Conservation (phyloP, 2,888 invertebrate genomes). For the Leptinotarsa peninsularis region DNA sequence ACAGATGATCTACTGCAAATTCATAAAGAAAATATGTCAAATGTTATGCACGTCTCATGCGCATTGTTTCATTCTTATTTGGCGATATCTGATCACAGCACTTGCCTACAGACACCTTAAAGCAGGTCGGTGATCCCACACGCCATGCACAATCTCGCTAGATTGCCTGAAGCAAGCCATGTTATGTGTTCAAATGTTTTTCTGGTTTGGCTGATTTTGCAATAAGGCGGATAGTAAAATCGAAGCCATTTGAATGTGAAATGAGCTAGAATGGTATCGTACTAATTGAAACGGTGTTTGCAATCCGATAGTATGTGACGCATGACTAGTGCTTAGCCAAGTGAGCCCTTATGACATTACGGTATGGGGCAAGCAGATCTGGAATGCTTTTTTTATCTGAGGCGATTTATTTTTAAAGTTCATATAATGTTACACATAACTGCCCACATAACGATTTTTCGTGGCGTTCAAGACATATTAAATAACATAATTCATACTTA, state of each 20-base stretch:
- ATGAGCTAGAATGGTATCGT: conserved; percentile 5
- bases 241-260: conserved; percentile 10
- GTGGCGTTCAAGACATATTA: no score
- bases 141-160: background rate
- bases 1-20: no score
- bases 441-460: no score
- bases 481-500: no score
- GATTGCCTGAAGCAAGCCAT: background rate
- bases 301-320: background rate
- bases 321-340: background rate
- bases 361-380: no score
- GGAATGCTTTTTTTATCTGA: no score
- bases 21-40: no score
- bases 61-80: background rate
- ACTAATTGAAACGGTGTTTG: conserved; percentile 13
- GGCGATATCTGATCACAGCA: background rate
- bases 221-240: conserved; percentile 3
- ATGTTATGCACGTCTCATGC: background rate
- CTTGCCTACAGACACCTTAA: conserved; percentile 2
- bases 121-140: conserved; percentile 11
- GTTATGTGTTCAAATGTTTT: conserved; percentile 16
- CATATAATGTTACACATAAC: no score
- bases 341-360: background rate
- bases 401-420: no score
- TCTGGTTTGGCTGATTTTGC: conserved; percentile 9